Evolutionary conservation across 2,888 invertebrate species (phyloP), one percentile per base, ranked within the genome.

Genomic region (Apotomis betuletana): DNA sequence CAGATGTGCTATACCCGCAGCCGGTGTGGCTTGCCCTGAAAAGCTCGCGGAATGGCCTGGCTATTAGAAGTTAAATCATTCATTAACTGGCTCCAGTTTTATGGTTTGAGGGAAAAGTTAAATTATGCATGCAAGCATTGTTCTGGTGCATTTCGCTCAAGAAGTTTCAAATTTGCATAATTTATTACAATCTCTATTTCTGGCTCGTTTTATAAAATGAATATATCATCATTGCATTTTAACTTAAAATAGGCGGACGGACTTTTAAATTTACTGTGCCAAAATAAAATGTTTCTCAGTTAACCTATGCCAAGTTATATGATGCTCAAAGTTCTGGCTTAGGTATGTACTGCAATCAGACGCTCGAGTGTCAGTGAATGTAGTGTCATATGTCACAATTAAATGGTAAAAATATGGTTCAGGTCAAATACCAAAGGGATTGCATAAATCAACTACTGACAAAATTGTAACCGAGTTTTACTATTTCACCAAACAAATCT

Each of bases 121-220:
- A 69, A 70, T 70, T 70, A 59, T 70, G 70, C 64, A 64, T 59
- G 59, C 58, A 58, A 51, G 59, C 54, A 64, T 44, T 64, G 59
- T 70, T 70, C 70, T 70, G 64, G 59, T 70, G 70, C 54, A 65
- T 64, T 70, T 46, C 59, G 54, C 58, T 46, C 52, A 46, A 52
- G 13, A 70, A 36, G 9, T 70, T 27, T 59, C n/a, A 65, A 63
- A 70, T 70, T 58, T 65, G 70, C 54, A 59, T 59, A 70, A 52
- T 69, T 61, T 64, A 65, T 59, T 46, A 54, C 54, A 55, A 54
- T 64, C 54, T 59, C 44, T 59, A 69, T 54, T 59, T 55, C 60
- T 49, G 55, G 49, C 46, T 62, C 44, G 9, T 62, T 62, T 62
- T 46, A 61, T 62, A 52, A 36, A 62, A 64, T 54, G 12, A 44